These are phyloP conservation scores for Yponomeuta sedellus DNA, from an alignment of 2,888 invertebrate genomes.

Conservation along the genomic window DNA sequence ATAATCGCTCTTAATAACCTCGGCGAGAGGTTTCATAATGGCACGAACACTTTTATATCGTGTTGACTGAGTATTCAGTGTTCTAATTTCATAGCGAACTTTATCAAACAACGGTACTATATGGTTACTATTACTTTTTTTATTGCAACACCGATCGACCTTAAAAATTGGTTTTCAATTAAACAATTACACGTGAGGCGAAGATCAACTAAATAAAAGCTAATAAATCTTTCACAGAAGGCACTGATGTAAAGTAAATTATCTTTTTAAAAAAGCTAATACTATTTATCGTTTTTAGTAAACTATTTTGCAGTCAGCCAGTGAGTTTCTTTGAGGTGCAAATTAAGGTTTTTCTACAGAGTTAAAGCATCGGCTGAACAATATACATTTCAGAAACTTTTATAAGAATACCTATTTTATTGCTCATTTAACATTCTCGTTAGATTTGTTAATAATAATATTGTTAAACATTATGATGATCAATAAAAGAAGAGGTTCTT, in stretches of 20 bases:
- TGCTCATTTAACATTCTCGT: constrained; percentile 15
- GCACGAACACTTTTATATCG: constrained; percentile 20
- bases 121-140: constrained; percentile 25
- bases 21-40: constrained; percentile 14
- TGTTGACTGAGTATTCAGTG: constrained; percentile 31
- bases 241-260: constrained; percentile 60
- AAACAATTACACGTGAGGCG: not conserved
- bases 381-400: not conserved
- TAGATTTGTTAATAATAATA: constrained; percentile 27
- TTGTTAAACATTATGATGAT: constrained; percentile 6
- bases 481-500: constrained; percentile 10
- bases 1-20: constrained; percentile 9
- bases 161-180: not conserved
- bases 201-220: constrained; percentile 1
- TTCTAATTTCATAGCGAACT: constrained; percentile 9
- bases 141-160: constrained; percentile 25
- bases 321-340: not conserved
- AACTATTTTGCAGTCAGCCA: not conserved
- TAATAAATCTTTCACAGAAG: constrained; percentile 43
- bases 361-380: not conserved
- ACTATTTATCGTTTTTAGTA: constrained; percentile 21
- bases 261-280: constrained; percentile 67
- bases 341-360: not conserved
- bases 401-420: not conserved
- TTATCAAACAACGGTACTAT: constrained; percentile 2